Evolutionary conservation across 1,140 invertebrate genomes (phyloP), one percentile per base, ranked within the genome.

Genomic region (Rhopalosiphum padi): DNA sequence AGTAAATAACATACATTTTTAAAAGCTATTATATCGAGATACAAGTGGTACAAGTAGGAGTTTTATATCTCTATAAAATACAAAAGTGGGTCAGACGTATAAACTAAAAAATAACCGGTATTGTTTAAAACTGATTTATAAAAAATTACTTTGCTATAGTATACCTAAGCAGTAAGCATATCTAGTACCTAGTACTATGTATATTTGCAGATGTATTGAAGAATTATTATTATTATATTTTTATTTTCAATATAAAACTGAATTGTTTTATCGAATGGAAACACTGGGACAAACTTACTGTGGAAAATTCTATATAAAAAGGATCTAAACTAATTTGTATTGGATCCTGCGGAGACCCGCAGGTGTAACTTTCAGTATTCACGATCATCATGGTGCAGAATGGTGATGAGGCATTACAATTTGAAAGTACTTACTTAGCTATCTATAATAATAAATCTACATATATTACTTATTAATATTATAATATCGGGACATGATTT

Each of bases 11-110:
- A 89, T 89, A 89, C n/a, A 89, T 89, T 89, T 89, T 89, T 51
- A 89, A 89, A 89, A 53, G 48, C n/a, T 89, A 89, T 89, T 89
- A 53, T 89, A 89, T 53, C n/a, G n/a, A 89, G 35, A 89, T 89
- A 88, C 15, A 51, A 51, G n/a, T 51, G 46, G 86, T 88, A 35
- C 86, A n/a, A 88, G 46, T 35, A 46, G 23, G 43, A 43, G 25
- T 88, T 88, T 51, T 88, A 51, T 88, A 88, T 88, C 30, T 88
- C 86, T 51, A 53, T 53, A 89, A 46, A 89, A n/a, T 11, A 89
- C 30, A 89, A 89, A 89, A 89, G 48, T 53, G 46, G 86, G 86
- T 88, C 86, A 88, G 86, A 88, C 46, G 46, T 51, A 46, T 53
- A 53, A 89, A 37, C n/a, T 53, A 37, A 37, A 89, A 53, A 53